phyloP scores from a whole-genome alignment of 35 echinoderm and acorn worm species.

The Eucidaris tribuloides region DNA sequence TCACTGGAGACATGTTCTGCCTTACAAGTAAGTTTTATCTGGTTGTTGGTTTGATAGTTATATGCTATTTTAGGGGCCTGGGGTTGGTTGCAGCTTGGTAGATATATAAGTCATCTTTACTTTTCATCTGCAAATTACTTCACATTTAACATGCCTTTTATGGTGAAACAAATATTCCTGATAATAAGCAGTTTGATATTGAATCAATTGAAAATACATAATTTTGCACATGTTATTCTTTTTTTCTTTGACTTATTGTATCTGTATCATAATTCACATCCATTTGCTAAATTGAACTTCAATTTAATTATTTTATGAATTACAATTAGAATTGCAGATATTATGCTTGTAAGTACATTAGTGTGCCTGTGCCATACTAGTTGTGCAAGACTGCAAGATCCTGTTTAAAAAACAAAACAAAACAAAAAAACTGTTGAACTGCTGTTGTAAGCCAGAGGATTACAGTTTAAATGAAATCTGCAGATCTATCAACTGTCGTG shows the following conservation, averaged over 20 bases:
- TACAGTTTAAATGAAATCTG: neutral
- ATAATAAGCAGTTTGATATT: neutral
- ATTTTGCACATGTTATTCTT: too few species aligned
- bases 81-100: neutral
- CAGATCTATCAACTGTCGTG: neutral
- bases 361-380: too few species aligned
- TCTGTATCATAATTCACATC: too few species aligned
- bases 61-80: neutral
- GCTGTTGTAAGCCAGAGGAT: neutral
- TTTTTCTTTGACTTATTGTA: too few species aligned
- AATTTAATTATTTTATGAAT: too few species aligned
- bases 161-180: neutral
- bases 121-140: neutral
- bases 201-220: neutral
- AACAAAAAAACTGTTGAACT: neutral
- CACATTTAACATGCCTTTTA: neutral
- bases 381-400: too few species aligned
- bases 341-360: too few species aligned
- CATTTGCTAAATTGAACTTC: too few species aligned
- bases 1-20: neutral
- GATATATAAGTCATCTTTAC: neutral
- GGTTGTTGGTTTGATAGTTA: too few species aligned
- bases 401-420: neutral
- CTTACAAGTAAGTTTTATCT: conserved; percentile 25
- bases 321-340: too few species aligned